Percentiles rank a stretch among this genome's conserved stretches.
These are phyloP conservation scores for Sebastes iracundus DNA, from an alignment of 2,797 vertebrate species.

Conservation along the genomic window DNA sequence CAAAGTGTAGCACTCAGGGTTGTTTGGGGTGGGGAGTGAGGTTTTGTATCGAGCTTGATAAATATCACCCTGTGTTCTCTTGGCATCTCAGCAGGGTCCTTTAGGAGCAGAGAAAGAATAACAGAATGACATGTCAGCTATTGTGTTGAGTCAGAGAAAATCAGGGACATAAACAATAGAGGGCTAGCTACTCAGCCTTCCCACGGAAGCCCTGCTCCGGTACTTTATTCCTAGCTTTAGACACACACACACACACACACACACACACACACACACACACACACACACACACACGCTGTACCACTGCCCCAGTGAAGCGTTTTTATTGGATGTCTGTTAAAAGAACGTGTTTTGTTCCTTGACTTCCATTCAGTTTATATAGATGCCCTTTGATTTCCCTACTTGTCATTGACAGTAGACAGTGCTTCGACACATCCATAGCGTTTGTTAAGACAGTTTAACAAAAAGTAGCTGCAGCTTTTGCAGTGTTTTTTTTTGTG, in stretches of 20 bases:
- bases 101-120: slow-evolving; percentile 71
- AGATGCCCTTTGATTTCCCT: slow-evolving; percentile 3
- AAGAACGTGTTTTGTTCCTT: slow-evolving; percentile 32
- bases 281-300: background rate
- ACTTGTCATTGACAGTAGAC: background rate
- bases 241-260: background rate
- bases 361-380: slow-evolving; percentile 3
- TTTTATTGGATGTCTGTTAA: slow-evolving; percentile 12
- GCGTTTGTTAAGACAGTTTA: background rate
- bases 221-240: slow-evolving; percentile 54
- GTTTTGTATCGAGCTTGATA: slow-evolving; percentile 39
- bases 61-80: slow-evolving; percentile 46
- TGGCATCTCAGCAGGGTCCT: slow-evolving; percentile 65
- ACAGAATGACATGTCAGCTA: slow-evolving; percentile 79
- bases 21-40: background rate
- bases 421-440: background rate
- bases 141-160: slow-evolving; percentile 82
- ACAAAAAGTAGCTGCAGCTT: background rate
- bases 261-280: background rate
- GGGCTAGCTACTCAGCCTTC: slow-evolving; percentile 69
- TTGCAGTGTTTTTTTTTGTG: background rate
- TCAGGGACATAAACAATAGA: slow-evolving; percentile 74
- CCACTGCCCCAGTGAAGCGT: background rate
- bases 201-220: slow-evolving; percentile 68
- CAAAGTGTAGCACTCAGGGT: background rate